Percentiles rank a stretch among this genome's conserved stretches.
Conservation (phyloP, 2,797 vertebrate genomes). For the Cottoperca gobio region DNA sequence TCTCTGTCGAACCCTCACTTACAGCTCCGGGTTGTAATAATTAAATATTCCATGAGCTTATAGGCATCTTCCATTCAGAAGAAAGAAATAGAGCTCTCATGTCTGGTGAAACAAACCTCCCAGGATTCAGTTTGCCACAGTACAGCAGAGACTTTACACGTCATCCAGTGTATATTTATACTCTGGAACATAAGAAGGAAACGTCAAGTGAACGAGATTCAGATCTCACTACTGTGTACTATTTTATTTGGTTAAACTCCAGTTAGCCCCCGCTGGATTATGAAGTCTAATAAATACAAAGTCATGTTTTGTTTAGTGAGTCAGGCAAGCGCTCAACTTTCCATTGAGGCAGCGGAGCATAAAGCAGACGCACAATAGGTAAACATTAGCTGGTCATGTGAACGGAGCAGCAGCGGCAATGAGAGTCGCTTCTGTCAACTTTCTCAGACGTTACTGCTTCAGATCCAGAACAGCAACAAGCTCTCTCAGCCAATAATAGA, state of each 20-base stretch:
- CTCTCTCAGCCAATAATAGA: conserved; percentile 41
- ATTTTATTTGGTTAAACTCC: conserved; percentile 73
- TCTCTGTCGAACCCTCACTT: conserved; percentile 49
- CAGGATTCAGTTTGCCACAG: conserved; percentile 25
- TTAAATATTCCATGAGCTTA: conserved; percentile 64
- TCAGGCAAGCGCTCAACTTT: conserved; percentile 75
- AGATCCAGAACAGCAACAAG: conserved; percentile 52
- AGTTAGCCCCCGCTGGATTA: conserved; percentile 57
- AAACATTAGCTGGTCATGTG: conserved; percentile 74
- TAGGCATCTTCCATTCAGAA: conserved; percentile 40
- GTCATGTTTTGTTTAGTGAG: conserved; percentile 76
- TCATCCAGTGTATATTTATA: conserved; percentile 54
- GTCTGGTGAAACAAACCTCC: conserved; percentile 61
- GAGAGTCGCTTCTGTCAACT: conserved; percentile 64
- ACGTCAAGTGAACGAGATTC: conserved; percentile 36
- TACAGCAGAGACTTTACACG: conserved; percentile 29
- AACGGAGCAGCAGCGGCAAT: conserved; percentile 58
- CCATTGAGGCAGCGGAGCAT: conserved; percentile 65
- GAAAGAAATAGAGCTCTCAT: conserved; percentile 19
- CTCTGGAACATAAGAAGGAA: conserved; percentile 49
- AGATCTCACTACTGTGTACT: conserved; percentile 68
- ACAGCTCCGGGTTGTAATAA: conserved; percentile 63
- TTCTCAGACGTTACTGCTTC: conserved; percentile 62
- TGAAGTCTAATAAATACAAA: conserved; percentile 74
- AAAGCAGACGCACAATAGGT: conserved; percentile 69